Base-by-base conservation (phyloP, 1,140 invertebrate genomes). In the Scaptomyza graminum region DNA sequence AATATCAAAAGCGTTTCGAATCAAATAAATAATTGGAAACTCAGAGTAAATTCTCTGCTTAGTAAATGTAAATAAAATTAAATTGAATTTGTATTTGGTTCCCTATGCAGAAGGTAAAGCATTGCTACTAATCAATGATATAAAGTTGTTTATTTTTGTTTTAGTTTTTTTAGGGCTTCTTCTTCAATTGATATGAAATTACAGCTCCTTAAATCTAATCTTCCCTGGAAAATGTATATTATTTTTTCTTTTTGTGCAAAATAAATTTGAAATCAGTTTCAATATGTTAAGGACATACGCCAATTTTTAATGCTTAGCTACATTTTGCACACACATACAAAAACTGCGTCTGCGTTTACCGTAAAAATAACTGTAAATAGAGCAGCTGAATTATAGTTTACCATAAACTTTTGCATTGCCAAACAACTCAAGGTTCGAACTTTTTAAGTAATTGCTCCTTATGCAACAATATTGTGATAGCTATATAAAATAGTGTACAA, bases 391-490 rank as follows among this genome's bases (percentile, higher is more conserved):
- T 77, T 74, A 71, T 61, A 82, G 74, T 87, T 76, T 56, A 75
- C 31, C 55, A 88, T 76, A 76, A 82, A 87, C 43, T 87, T 88
- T 75, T 52, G 43, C 43, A 47, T 59, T 55, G 54, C 71, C 65
- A 65, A 56, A 50, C 49, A 60, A 51, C 66, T 75, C 64, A 85
- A 67, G 74, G 66, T 57, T 85, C 52, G 13, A 75, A 65, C 61
- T 82, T 76, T 76, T 59, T 51, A 83, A 79, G 75, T 87, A 82
- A 87, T 87, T 79, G 78, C 82, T 87, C 74, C 73, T 88, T 82
- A 88, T 87, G 65, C 68, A 72, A 79, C 74, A 79, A 82, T 87
- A 73, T 78, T 78, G 52, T 81, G 50, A 64, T 68, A 80, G 65
- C 73, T 87, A 67, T 60, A 16, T 59, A 15, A 67, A 56, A 16